Evolutionary conservation across 2,797 vertebrate genomes (phyloP), one percentile per base, ranked within the genome.

Genomic region (Selene dorsalis): DNA sequence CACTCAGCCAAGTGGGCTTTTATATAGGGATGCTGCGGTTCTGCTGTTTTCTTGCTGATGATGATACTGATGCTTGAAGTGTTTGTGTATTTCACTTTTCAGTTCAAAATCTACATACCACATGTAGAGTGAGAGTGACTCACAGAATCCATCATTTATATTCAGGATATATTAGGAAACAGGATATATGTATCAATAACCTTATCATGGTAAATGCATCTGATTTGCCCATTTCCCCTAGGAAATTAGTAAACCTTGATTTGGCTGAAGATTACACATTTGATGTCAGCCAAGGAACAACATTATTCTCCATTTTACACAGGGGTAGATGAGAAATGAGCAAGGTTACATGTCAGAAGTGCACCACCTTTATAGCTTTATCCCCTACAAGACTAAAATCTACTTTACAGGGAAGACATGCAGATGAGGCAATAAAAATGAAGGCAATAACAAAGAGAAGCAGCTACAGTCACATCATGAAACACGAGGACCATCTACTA

Each of bases 1-100:
- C 26, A 59, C 8, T 32, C 48, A 73, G 62, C 56, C 77, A 73
- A 80, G 45, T 75, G 59, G 53, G 43, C 60, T 60, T 79, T 79
- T 56, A 50, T 30, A 38, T 6, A 39, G 32, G 43, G 39, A 73
- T 39, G 24, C 28, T 69, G 39, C 43, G 59, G 7, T 55, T 24
- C n/a, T 22, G 32, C 9, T 26, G 45, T 55, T 17, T 41, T n/a
- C 22, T 4, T 30, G 4, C 41, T 64, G 43, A 77, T 56, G 3
- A 26, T 69, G 50, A 48, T 52, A 3, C 38, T 1, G 32, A 35
- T 9, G 32, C 16, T 18, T 60, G 10, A 39, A 30, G 11, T 58
- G 6, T 28, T 16, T 38, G 9, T 18, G 59, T 50, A 3, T 45
- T 24, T 38, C 20, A 14, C 9, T 57, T 57, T 30, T 8, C 7